Conservation (phyloP, 1,140 invertebrate genomes). For the Heliconius nattereri region DNA sequence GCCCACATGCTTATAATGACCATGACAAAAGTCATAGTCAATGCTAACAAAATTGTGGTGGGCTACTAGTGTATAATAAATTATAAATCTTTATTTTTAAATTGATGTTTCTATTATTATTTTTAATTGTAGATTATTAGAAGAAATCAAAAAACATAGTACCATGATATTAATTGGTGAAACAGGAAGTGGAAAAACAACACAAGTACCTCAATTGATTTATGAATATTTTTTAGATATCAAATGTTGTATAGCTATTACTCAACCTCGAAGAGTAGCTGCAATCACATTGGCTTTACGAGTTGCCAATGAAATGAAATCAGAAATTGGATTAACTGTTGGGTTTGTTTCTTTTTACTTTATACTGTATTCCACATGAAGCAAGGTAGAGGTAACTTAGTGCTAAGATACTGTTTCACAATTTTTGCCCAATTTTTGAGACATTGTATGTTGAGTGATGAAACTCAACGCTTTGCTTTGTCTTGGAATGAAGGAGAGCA, state of each 20-base stretch:
- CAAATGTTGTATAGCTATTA: conserved; percentile 90
- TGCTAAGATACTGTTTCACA: no score
- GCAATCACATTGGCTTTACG: conserved; percentile 93
- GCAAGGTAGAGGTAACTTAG: no score
- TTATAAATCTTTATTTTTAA: conserved; percentile 14
- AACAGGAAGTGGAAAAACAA: conserved; percentile 99
- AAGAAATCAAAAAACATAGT: conserved; percentile 74
- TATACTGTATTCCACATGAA: neutral
- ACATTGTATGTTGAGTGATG: no score
- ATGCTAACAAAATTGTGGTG: no score
- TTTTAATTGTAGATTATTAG: conserved; percentile 60
- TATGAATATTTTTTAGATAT: conserved; percentile 93
- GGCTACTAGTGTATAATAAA: no score
- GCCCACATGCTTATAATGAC: no score
- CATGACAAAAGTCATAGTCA: no score
- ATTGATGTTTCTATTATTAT: conserved; percentile 3
- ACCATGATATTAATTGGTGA: conserved; percentile 97
- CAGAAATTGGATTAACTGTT: conserved; percentile 89
- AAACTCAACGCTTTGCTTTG: no score
- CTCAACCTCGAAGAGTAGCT: conserved; percentile 94
- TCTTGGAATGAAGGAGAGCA: no score
- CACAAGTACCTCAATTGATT: conserved; percentile 96
- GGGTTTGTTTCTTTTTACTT: conserved; percentile 87
- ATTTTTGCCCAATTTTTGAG: no score
- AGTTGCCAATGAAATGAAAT: conserved; percentile 91